A percentile compares a stretch with the other conserved stretches of the same genome.
Evolutionary conservation across 23 tunicate genomes (phyloP).

Genomic region (Corella eumyota): DNA sequence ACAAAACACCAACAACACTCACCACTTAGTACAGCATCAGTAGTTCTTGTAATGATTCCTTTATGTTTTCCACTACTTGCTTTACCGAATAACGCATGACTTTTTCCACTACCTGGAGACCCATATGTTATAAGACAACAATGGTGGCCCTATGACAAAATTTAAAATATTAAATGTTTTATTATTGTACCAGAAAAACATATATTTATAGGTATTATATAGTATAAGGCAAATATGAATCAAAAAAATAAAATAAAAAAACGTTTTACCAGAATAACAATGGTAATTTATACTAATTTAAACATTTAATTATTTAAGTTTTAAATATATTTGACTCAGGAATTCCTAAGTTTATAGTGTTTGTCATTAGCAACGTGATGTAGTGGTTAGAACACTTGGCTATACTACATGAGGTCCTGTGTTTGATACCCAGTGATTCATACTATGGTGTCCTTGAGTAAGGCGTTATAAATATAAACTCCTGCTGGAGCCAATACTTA

Average conservation of each 20-base stretch:
- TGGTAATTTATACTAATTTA: background rate
- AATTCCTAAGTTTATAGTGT: too few relatives aligned
- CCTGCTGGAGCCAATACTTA: too few relatives aligned
- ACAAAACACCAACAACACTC: too few relatives aligned
- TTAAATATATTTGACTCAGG: background rate
- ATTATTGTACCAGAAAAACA: too few relatives aligned
- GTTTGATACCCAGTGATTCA: too few relatives aligned
- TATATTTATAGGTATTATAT: too few relatives aligned
- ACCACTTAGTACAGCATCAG: slow-evolving; percentile 47
- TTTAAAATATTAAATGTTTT: background rate
- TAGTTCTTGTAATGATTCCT: slow-evolving; percentile 68
- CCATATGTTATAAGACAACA: slow-evolving; percentile 72
- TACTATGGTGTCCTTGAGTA: too few relatives aligned
- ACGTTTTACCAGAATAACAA: background rate
- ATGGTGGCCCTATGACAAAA: slow-evolving; percentile 50
- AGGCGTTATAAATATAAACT: too few relatives aligned
- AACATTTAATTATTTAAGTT: background rate
- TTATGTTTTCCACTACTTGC: slow-evolving; percentile 91
- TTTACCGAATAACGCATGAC: slow-evolving; percentile 83
- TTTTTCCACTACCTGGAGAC: slow-evolving; percentile 75
- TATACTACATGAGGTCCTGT: too few relatives aligned
- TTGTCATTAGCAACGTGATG: too few relatives aligned
- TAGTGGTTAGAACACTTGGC: too few relatives aligned
- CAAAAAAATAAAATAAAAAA: background rate
- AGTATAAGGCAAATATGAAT: too few relatives aligned